Percentiles rank a stretch among this genome's conserved stretches.
Conservation (phyloP, 2,888 invertebrate species). For the Geophilus truncorum region DNA sequence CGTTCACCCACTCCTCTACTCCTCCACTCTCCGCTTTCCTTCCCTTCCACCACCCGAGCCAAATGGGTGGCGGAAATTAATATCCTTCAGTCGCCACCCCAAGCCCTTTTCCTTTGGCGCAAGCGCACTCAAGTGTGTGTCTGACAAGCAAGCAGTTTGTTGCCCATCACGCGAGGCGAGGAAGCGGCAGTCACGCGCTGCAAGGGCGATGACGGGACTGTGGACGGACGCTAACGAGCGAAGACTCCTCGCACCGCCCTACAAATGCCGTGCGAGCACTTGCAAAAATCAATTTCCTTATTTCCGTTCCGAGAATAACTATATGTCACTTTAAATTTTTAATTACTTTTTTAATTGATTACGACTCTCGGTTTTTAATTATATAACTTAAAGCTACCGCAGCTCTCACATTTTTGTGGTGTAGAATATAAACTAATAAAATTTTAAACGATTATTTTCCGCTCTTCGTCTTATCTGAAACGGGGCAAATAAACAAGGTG, state of each 20-base stretch:
- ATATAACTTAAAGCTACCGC: background rate
- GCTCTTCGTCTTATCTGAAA: background rate
- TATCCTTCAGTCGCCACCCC: constrained; percentile 27
- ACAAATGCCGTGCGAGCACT: background rate
- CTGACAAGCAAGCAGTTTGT: constrained; percentile 27
- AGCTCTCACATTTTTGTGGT: too few relatives aligned
- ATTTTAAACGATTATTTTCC: background rate
- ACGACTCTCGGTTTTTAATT: background rate
- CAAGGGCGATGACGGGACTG: constrained; percentile 24
- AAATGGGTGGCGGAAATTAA: constrained; percentile 27
- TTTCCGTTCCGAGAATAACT: background rate
- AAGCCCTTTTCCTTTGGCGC: constrained; percentile 20
- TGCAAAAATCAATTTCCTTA: background rate
- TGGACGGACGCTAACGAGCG: constrained; percentile 27
- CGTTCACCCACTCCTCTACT: background rate
- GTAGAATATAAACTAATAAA: too few relatives aligned
- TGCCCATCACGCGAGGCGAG: constrained; percentile 27
- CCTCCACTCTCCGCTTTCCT: too few relatives aligned
- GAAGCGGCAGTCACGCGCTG: constrained; percentile 25
- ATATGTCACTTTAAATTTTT: background rate
- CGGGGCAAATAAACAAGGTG: background rate
- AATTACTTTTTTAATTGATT: background rate
- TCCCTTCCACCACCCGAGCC: background rate
- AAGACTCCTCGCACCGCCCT: constrained; percentile 10
- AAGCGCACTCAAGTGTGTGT: background rate